Base-by-base conservation (phyloP, 1,140 invertebrate species). In the Drosophila yakuba region DNA sequence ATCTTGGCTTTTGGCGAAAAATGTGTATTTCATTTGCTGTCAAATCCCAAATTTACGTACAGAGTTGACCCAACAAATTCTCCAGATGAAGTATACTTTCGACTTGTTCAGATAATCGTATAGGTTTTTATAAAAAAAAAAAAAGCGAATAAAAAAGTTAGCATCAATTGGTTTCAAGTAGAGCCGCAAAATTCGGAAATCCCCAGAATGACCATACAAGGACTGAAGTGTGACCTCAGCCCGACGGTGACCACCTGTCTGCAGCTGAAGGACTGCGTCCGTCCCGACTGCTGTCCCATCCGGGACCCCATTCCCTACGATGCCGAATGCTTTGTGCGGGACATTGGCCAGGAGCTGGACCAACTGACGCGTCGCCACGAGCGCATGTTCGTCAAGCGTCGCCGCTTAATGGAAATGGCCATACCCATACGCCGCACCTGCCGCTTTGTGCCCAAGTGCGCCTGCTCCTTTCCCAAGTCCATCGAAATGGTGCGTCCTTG, bases 271-370 rank as follows among this genome's bases (percentile, higher is more conserved):
- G 77, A 89, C n/a, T 63, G 35, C 38, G 52, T 66, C 7, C 84
- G 90, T 43, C 57, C 85, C 10, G 81, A 91, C 39, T 91, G 90
- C 32, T 91, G 90, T 57, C 44, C 28, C 10, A 52, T 78, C 4
- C 51, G 48, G 1, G 61, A 84, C 1, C 62, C 38, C 1, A 68
- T 91, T 51, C 90, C 90, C 4, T 59, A 66, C 44, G 71, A 91
- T 62, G 79, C 67, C 1, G 63, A 79, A 52, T 84, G 79, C 54
- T 90, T 91, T 11, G 20, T 72, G 6, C 41, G 28, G 8, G 90
- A 91, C 20, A 80, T 91, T 7, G 48, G 56, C 17, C 74, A 72
- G 48, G 79, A 88, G 11, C 72, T 91, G 45, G 35, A 55, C 0
- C 41, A 74, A 7, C 71, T 91, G 2, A 52, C 47, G 10, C 32